Percentiles rank a stretch among this genome's conserved stretches.
These are phyloP conservation scores for Cephus runcator DNA, from an alignment of 2,888 invertebrate species.

Conservation along the genomic window DNA sequence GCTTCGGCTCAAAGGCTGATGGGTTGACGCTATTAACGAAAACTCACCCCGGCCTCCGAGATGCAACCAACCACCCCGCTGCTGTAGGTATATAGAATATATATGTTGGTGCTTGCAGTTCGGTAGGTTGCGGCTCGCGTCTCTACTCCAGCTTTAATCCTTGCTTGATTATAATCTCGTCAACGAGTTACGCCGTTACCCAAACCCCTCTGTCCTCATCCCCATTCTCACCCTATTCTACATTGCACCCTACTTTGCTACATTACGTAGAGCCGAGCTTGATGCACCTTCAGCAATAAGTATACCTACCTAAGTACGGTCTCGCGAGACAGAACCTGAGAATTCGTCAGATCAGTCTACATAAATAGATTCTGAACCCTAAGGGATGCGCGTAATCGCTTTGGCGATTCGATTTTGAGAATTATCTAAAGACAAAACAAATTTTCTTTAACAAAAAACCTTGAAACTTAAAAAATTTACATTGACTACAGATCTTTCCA, in stretches of 20 bases:
- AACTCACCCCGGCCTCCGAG: slow-evolving; percentile 28
- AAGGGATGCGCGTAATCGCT: background rate
- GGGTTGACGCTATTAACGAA: slow-evolving; percentile 53
- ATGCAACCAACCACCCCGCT: background rate
- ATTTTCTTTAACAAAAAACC: background rate
- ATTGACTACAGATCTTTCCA: background rate
- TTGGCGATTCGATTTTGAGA: background rate
- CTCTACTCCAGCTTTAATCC: slow-evolving; percentile 54
- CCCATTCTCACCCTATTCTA: background rate
- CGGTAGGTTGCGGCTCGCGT: slow-evolving; percentile 14
- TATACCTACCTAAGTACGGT: background rate
- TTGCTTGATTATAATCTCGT: slow-evolving; percentile 64
- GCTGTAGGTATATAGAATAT: background rate
- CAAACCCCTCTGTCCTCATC: slow-evolving; percentile 21
- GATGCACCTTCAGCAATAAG: background rate
- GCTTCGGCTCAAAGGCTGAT: slow-evolving; percentile 49
- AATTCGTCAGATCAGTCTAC: background rate
- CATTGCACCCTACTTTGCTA: background rate
- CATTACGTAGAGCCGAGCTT: background rate
- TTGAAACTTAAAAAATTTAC: background rate
- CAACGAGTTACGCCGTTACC: slow-evolving; percentile 59
- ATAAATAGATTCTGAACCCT: background rate
- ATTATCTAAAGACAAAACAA: background rate
- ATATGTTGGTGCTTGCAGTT: background rate
- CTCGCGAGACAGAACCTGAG: background rate